Evolutionary conservation across 2,888 invertebrate species (phyloP).

Genomic region (Tetranychus piercei): DNA sequence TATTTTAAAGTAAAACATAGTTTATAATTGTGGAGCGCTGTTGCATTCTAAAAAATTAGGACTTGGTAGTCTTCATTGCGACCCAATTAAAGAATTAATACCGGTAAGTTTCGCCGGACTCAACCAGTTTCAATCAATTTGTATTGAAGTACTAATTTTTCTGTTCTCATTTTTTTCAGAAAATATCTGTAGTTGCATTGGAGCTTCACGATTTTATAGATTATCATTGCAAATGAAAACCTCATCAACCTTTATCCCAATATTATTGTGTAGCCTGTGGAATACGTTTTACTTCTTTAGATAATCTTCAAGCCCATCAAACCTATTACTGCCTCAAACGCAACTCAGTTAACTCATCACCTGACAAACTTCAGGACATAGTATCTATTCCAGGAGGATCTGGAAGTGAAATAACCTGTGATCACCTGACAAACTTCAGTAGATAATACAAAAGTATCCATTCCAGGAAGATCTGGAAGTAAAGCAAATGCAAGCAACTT

Average conservation of each 20-base stretch:
- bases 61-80: conserved; percentile 53
- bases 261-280: conserved; percentile 79
- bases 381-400: background rate
- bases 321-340: conserved; percentile 79
- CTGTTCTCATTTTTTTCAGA: too few species aligned
- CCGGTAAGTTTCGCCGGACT: conserved; percentile 33
- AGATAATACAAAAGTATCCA: too few species aligned
- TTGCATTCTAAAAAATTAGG: conserved; percentile 48
- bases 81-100: conserved; percentile 49
- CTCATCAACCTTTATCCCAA: conserved; percentile 26
- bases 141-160: too few species aligned
- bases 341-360: conserved; percentile 38
- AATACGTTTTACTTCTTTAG: conserved; percentile 79
- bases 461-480: too few species aligned
- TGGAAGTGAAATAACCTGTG: conserved; percentile 52
- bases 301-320: conserved; percentile 82
- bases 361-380: background rate
- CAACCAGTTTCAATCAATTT: too few species aligned
- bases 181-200: too few species aligned
- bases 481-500: too few species aligned
- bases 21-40: conserved; percentile 38
- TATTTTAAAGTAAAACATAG: too few species aligned
- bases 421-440: too few species aligned
- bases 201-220: too few species aligned
- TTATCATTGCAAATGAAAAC: too few species aligned